phyloP scores from a whole-genome alignment of 2,797 vertebrate species.

The Coranthus polyacanthus region DNA sequence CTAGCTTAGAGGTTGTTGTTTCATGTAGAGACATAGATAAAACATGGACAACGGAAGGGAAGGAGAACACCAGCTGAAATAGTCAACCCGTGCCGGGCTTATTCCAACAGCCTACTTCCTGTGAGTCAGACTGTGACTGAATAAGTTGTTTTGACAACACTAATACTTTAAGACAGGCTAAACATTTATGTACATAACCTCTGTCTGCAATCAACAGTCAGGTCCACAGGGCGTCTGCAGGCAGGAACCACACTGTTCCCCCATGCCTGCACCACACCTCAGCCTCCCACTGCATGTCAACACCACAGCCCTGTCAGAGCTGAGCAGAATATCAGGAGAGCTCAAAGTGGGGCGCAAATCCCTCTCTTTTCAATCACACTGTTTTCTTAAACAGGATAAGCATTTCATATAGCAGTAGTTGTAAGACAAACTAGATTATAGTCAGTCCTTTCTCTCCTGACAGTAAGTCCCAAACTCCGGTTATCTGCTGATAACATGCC shows the following conservation, averaged over 20 bases:
- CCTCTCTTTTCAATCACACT: background rate
- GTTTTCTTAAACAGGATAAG: background rate
- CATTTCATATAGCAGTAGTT: too few species aligned
- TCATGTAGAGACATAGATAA: too few species aligned
- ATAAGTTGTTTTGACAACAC: background rate
- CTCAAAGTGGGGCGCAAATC: background rate
- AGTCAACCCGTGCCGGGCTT: too few species aligned
- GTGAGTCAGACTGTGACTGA: too few species aligned
- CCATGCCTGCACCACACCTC: conserved; percentile 37
- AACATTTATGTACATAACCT: conserved; percentile 26
- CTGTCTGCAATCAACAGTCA: conserved; percentile 54
- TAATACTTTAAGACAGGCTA: background rate
- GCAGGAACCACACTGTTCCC: conserved; percentile 41
- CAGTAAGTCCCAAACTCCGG: too few species aligned
- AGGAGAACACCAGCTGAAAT: too few species aligned
- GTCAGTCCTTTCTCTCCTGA: too few species aligned
- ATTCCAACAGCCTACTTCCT: too few species aligned
- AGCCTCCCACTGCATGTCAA: conserved; percentile 44
- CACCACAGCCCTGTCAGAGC: conserved; percentile 30
- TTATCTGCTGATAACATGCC: too few species aligned
- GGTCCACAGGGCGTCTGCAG: conserved; percentile 45
- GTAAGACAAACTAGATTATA: too few species aligned
- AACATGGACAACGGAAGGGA: too few species aligned
- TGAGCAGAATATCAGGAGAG: conserved; percentile 3
- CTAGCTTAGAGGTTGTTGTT: too few species aligned